phyloP scores from a whole-genome alignment of 2,797 vertebrate species.

The Pseudomugil tenellus region DNA sequence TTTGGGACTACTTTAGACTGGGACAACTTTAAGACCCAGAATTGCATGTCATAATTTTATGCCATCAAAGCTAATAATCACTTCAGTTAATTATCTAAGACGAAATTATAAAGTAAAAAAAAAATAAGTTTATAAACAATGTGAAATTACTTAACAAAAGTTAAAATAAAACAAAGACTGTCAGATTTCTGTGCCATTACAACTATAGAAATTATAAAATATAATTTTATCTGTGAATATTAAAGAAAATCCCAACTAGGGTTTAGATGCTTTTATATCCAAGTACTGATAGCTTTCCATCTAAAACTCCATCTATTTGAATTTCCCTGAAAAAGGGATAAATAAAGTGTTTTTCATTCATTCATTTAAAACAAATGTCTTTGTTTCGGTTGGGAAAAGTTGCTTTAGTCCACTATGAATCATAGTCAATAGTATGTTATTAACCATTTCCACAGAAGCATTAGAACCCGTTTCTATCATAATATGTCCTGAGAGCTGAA shows the following conservation, averaged over 20 bases:
- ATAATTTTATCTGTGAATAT: too few species aligned
- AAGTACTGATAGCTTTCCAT: background rate
- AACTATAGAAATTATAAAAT: too few species aligned
- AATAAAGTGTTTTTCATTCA: too few species aligned
- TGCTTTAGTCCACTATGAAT: slow-evolving; percentile 11
- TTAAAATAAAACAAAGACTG: background rate
- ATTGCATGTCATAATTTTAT: slow-evolving; percentile 29
- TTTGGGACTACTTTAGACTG: slow-evolving; percentile 29
- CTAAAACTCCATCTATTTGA: too few species aligned
- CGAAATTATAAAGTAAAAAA: too few species aligned
- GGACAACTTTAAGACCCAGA: slow-evolving; percentile 11
- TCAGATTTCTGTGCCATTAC: background rate
- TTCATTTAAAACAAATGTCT: too few species aligned
- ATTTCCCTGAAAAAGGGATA: too few species aligned
- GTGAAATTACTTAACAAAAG: background rate
- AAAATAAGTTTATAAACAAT: too few species aligned
- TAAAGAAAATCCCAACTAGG: background rate
- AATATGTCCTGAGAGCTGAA: slow-evolving; percentile 33
- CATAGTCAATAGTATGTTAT: slow-evolving; percentile 14
- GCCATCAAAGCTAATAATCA: slow-evolving; percentile 49
- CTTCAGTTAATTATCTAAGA: slow-evolving; percentile 44
- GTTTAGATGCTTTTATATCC: too few species aligned
- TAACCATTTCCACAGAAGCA: slow-evolving; percentile 28
- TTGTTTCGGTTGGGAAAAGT: background rate
- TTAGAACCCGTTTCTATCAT: slow-evolving; percentile 22